These are phyloP conservation scores for Embiotoca jacksoni DNA, from an alignment of 2,113 vertebrate species.

Conservation along the genomic window DNA sequence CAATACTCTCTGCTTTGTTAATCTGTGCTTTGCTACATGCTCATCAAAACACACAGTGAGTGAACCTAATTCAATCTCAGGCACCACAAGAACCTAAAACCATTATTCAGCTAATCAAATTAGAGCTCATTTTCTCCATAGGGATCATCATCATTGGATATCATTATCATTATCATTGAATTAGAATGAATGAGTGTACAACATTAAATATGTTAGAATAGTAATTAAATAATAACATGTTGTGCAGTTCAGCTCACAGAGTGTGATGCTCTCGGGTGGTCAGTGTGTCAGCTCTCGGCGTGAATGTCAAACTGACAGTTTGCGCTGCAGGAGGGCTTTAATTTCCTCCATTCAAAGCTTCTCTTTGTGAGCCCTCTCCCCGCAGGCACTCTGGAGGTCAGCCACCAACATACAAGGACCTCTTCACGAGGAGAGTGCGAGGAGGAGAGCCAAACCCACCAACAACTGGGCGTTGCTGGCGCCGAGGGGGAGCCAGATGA, in stretches of 20 bases:
- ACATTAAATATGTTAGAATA: background rate
- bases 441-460: conserved; percentile 12
- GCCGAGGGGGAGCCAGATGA: background rate
- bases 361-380: conserved; percentile 51
- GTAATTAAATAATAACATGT: conserved; percentile 7
- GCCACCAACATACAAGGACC: conserved; percentile 56
- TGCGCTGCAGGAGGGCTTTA: conserved; percentile 18
- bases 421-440: conserved; percentile 43
- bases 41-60: conserved; percentile 1
- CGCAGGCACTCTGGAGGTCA: conserved; percentile 42
- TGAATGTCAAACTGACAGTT: conserved; percentile 37
- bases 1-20: background rate
- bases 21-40: background rate
- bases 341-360: conserved; percentile 60
- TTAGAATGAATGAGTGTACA: conserved; percentile 6
- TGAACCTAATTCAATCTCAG: conserved; percentile 1
- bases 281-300: conserved; percentile 5
- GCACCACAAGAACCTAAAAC: conserved; percentile 17
- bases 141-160: conserved; percentile 11
- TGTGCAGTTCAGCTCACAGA: background rate
- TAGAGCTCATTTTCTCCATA: conserved; percentile 32
- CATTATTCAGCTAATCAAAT: conserved; percentile 32
- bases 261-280: conserved; percentile 29
- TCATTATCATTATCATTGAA: background rate
- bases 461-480: background rate